A percentile compares a stretch with the other conserved stretches of the same genome.
phyloP scores from a whole-genome alignment of 2,113 vertebrate genomes.

The Sturnus vulgaris region DNA sequence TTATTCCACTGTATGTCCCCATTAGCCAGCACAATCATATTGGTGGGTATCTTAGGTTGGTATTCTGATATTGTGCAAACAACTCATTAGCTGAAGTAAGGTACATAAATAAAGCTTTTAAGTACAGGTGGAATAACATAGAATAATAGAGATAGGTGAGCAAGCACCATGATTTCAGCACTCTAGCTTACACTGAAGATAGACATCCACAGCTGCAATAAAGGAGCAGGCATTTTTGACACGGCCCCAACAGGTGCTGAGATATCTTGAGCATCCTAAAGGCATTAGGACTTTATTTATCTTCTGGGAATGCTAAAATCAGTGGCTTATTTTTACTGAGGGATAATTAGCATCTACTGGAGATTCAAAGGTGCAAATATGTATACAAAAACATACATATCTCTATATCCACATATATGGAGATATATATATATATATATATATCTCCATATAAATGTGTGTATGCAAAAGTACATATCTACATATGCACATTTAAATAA shows the following conservation, averaged over 20 bases:
- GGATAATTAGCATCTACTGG: not conserved
- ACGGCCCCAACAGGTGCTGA: not conserved
- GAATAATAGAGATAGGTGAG: not conserved
- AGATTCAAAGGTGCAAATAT: not conserved
- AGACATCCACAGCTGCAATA: not conserved
- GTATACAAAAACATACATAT: not conserved
- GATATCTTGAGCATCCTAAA: not conserved
- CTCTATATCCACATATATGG: not conserved
- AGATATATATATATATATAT: not conserved
- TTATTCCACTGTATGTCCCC: not conserved
- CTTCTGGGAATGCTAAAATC: not conserved
- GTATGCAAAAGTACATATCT: not conserved
- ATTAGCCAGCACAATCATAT: not conserved
- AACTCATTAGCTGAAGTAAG: not conserved
- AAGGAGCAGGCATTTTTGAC: not conserved
- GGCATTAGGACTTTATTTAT: not conserved
- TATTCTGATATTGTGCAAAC: not conserved
- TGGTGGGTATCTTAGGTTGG: not conserved
- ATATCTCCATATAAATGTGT: not conserved
- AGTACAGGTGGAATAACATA: not conserved
- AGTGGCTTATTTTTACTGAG: not conserved
- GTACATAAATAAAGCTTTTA: not conserved
- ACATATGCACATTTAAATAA: not conserved
- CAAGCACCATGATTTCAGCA: not conserved
- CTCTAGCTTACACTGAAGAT: not conserved